Conservation (phyloP, 2,797 vertebrate genomes). For the Stomatorhinus walkeri region DNA sequence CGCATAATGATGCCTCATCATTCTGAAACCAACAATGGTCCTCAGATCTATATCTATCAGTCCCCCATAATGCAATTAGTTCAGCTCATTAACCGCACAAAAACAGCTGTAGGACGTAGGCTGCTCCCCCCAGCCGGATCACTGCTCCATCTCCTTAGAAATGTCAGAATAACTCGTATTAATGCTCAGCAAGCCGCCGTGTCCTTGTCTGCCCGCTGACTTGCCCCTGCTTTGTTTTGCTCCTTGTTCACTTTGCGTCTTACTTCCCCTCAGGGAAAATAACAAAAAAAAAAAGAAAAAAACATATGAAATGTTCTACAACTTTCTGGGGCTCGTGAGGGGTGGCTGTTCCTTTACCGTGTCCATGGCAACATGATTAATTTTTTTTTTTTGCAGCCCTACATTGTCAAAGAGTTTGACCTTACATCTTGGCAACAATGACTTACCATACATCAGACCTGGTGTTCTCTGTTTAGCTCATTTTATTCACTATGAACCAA, state of each 20-base stretch:
- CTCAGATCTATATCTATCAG: conserved; percentile 11
- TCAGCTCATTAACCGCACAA: background rate
- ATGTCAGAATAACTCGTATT: conserved; percentile 5
- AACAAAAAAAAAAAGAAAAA: background rate
- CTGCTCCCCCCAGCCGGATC: background rate
- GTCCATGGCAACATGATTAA: background rate
- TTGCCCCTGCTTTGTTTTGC: background rate
- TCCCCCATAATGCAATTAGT: background rate
- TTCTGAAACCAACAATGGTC: background rate
- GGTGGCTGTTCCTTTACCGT: background rate
- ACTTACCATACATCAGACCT: background rate
- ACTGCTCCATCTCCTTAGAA: background rate
- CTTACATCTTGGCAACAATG: background rate
- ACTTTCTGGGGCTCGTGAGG: background rate
- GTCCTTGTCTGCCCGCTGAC: background rate
- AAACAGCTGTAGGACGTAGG: conserved; percentile 3
- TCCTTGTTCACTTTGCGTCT: background rate
- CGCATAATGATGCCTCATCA: background rate
- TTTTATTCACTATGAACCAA: background rate
- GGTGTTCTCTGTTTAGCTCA: background rate
- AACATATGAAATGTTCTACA: background rate
- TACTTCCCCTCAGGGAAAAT: background rate
- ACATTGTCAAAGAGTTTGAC: background rate
- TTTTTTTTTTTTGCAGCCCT: background rate
- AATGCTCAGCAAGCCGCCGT: background rate